Evolutionary conservation across 2,797 vertebrate genomes (phyloP), one percentile per base, ranked within the genome.

Genomic region (Galagoides demidoff): DNA sequence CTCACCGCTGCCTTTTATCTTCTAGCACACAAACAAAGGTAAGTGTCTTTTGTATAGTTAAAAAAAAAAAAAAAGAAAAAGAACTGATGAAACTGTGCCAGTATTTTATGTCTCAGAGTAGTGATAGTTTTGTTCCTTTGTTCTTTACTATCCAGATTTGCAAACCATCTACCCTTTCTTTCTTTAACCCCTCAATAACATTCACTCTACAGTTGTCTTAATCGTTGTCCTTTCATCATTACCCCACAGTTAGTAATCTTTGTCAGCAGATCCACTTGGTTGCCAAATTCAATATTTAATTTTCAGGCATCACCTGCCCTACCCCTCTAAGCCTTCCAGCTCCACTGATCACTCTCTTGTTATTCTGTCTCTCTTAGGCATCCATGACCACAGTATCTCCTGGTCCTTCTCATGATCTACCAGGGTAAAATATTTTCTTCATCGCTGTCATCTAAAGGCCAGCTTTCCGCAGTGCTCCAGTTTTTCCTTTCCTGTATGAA

Each of bases 401-500:
- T 9, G 1, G 43, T 63, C 94, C 37, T 89, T 22, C 11, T 76
- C 9, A 45, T 3, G 70, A 52, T 77, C 31, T 95, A 23, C 66
- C 4, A 23, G 29, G 31, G 17, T 45, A 7, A 71, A 52, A 77
- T 85, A 64, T 66, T 66, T 78, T 64, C 92, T 70, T 39, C 66
- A 66, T 84, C 70, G 29, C n/a, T n/a, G 57, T 1, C 1, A 45
- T 16, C 16, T 45, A 57, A 92, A 79, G 29, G 2, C 7, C 16
- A 76, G 6, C 8, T 92, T 96, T 92, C 13, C 78, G 19, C 73
- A 81, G 29, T 79, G 9, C 77, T 95, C 19, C 12, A 22, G 29
- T 7, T 59, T 86, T 16, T 86, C 22, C 52, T 86, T 89, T 92
- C 27, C 63, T 79, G 85, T 78, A 74, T 95, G 19, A 70, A 94